Percentiles rank a stretch among this genome's conserved stretches.
phyloP scores from a whole-genome alignment of 2,797 vertebrate genomes.

The Gobionotothen gibberifrons region DNA sequence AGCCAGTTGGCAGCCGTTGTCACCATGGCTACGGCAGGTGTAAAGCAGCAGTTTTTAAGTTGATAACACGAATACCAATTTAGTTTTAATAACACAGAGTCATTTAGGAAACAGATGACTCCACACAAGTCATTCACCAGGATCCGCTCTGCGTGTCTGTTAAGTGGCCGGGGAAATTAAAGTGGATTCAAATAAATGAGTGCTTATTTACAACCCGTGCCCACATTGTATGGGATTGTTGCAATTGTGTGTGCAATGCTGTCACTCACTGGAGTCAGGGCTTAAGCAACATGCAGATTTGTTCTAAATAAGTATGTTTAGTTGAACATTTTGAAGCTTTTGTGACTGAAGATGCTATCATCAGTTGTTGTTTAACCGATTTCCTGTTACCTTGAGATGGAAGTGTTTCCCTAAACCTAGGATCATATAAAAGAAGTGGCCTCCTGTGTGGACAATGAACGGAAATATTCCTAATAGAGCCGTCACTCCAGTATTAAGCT shows the following conservation, averaged over 20 bases:
- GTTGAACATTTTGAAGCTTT: conserved; percentile 7
- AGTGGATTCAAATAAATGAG: conserved; percentile 64
- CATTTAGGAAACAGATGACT: conserved; percentile 71
- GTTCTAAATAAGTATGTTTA: conserved; percentile 11
- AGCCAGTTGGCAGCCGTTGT: conserved; percentile 61
- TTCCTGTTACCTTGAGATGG: conserved; percentile 70
- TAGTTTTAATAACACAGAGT: conserved; percentile 74
- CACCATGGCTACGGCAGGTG: conserved; percentile 75
- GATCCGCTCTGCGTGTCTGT: conserved; percentile 58
- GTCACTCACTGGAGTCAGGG: not conserved
- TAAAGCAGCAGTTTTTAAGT: conserved; percentile 68
- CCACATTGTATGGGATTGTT: conserved; percentile 27
- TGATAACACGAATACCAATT: conserved; percentile 74
- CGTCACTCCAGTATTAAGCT: conserved; percentile 34
- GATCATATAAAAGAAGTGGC: conserved; percentile 10
- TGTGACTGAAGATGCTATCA: not conserved
- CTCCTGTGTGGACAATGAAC: conserved; percentile 22
- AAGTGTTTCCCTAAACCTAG: conserved; percentile 71
- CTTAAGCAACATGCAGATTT: conserved; percentile 17
- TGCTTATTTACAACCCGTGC: conserved; percentile 27
- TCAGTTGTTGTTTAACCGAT: conserved; percentile 14
- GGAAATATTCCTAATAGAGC: conserved; percentile 29
- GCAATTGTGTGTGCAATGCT: conserved; percentile 12
- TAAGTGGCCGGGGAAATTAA: conserved; percentile 73
- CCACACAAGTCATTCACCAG: conserved; percentile 59